phyloP scores from a whole-genome alignment of 1,140 invertebrate species.

The Pinna nobilis region DNA sequence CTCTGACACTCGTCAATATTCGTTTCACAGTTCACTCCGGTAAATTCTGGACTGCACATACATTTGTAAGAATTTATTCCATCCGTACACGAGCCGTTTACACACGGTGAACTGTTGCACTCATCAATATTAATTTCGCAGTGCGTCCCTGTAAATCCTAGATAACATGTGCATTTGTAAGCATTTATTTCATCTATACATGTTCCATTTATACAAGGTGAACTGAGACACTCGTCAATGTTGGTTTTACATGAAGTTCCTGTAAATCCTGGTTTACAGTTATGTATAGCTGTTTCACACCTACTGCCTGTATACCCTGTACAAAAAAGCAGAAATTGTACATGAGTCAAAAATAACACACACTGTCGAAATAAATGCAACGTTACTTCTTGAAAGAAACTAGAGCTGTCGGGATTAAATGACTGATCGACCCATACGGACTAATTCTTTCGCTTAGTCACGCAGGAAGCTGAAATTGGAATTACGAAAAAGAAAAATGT shows the following conservation, averaged over 20 bases:
- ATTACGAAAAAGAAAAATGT: no score
- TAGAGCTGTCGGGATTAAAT: no score
- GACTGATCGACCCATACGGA: no score
- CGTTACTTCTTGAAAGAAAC: no score
- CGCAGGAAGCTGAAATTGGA: no score
- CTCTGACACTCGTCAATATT: slow-evolving; percentile 4
- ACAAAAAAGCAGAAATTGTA: no score
- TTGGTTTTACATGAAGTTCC: slow-evolving; percentile 63
- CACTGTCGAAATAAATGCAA: no score
- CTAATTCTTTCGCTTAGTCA: no score
- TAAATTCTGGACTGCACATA: background rate
- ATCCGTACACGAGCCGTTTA: background rate
- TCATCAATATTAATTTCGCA: slow-evolving; percentile 41
- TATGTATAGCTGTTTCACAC: slow-evolving; percentile 26
- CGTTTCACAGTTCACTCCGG: background rate
- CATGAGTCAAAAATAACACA: no score
- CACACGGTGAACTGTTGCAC: background rate
- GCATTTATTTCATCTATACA: slow-evolving; percentile 56
- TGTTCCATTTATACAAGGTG: slow-evolving; percentile 46
- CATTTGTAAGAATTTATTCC: slow-evolving; percentile 1
- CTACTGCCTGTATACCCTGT: background rate
- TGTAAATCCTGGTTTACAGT: slow-evolving; percentile 44
- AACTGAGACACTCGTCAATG: slow-evolving; percentile 56
- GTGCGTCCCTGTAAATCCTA: slow-evolving; percentile 50
- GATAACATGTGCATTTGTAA: slow-evolving; percentile 58